These are phyloP conservation scores for Piscicola geometra DNA, from an alignment of 2,888 invertebrate species.

Conservation along the genomic window DNA sequence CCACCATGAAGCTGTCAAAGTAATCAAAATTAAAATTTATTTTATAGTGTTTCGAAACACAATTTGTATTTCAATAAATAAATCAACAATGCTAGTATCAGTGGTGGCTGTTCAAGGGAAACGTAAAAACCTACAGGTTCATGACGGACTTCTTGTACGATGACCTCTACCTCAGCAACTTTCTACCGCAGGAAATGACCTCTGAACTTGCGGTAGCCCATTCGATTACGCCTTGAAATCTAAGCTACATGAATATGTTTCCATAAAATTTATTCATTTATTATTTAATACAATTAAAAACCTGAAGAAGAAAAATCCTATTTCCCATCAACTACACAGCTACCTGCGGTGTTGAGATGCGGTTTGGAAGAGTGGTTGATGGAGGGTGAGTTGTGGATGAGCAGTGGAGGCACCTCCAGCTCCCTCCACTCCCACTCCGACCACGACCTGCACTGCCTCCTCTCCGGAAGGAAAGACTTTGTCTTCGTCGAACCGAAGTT, in stretches of 20 bases:
- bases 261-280: too few relatives aligned
- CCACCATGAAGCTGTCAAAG: constrained; percentile 49
- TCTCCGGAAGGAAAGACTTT: constrained; percentile 56
- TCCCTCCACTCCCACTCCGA: constrained; percentile 53
- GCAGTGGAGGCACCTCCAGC: constrained; percentile 53
- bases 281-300: too few relatives aligned
- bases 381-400: constrained; percentile 55
- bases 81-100: too few relatives aligned
- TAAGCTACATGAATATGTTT: too few relatives aligned
- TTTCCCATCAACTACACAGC: too few relatives aligned
- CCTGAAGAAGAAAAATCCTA: too few relatives aligned
- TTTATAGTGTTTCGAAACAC: too few relatives aligned
- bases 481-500: constrained; percentile 51
- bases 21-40: too few relatives aligned
- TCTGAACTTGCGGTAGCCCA: constrained; percentile 47
- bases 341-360: constrained; percentile 51
- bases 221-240: too few relatives aligned
- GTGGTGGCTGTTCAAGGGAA: too few relatives aligned
- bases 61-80: too few relatives aligned
- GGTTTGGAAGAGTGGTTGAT: constrained; percentile 48
- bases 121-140: constrained; percentile 43
- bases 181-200: constrained; percentile 51
- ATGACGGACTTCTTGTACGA: constrained; percentile 52
- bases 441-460: constrained; percentile 54
- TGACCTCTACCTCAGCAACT: constrained; percentile 52